phyloP scores from a whole-genome alignment of 2,113 vertebrate species.

The Podarcis cretensis region DNA sequence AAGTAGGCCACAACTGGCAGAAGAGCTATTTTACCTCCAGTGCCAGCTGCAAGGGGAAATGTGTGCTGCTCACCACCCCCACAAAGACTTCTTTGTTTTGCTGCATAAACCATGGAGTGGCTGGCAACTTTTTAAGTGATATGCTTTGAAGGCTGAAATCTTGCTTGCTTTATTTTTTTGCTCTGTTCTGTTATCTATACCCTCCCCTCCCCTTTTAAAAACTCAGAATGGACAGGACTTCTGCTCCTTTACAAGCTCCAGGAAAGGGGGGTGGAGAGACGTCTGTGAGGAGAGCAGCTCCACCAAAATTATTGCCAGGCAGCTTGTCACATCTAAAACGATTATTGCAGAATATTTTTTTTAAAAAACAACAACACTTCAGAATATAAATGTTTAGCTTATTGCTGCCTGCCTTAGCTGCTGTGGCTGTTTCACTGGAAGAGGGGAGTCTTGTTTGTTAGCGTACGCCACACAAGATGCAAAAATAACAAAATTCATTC shows the following conservation, averaged over 20 bases:
- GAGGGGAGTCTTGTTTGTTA: background rate
- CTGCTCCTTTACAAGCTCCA: background rate
- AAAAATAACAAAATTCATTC: background rate
- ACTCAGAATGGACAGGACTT: background rate
- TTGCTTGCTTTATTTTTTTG: constrained; percentile 39
- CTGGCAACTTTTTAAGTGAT: constrained; percentile 64
- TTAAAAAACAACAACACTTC: background rate
- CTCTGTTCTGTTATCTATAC: background rate
- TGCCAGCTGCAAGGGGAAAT: constrained; percentile 76
- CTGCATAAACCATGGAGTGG: constrained; percentile 60
- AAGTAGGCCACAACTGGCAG: constrained; percentile 77
- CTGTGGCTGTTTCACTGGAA: background rate
- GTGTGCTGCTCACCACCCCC: constrained; percentile 68
- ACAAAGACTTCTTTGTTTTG: constrained; percentile 75
- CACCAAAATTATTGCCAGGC: background rate
- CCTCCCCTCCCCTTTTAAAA: background rate
- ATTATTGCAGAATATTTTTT: background rate
- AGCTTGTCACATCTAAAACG: background rate
- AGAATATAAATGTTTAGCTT: background rate
- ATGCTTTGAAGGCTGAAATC: constrained; percentile 60
- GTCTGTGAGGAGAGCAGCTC: background rate
- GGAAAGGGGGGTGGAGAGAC: background rate
- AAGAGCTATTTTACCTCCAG: constrained; percentile 76
- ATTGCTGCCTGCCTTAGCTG: background rate
- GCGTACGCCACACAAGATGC: background rate